phyloP scores from a whole-genome alignment of 2,888 invertebrate genomes.

The Rhamnusium bicolor region DNA sequence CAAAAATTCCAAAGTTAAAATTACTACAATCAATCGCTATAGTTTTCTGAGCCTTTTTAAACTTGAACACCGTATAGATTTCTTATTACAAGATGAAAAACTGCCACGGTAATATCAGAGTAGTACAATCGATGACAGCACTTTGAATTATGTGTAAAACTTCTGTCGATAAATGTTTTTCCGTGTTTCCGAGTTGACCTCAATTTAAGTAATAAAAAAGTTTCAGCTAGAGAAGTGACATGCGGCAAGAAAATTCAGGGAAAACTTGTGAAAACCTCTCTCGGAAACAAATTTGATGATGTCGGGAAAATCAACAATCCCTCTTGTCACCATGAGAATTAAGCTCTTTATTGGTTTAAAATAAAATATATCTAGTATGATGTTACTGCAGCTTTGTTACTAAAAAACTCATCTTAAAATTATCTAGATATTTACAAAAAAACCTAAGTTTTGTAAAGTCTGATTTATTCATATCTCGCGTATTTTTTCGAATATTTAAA shows the following conservation, averaged over 20 bases:
- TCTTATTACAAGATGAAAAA: not conserved
- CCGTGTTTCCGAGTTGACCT: conserved; percentile 22
- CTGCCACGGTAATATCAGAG: not conserved
- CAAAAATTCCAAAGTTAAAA: not conserved
- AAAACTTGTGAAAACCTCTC: conserved; percentile 6
- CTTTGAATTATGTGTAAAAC: conserved; percentile 24
- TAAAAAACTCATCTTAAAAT: too few relatives aligned
- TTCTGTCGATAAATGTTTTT: conserved; percentile 31
- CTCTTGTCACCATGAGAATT: not conserved
- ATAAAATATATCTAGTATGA: not conserved
- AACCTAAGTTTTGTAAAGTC: too few relatives aligned
- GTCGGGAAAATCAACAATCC: not conserved
- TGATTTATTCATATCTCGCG: too few relatives aligned
- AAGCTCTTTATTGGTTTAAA: not conserved
- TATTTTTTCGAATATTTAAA: too few relatives aligned
- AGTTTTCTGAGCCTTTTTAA: not conserved
- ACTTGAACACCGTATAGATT: not conserved
- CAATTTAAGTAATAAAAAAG: conserved; percentile 31
- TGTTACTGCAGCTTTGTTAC: too few relatives aligned
- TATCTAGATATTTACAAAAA: too few relatives aligned
- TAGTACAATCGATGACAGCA: conserved; percentile 6
- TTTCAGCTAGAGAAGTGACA: not conserved
- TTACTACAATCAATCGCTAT: not conserved
- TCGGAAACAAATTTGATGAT: conserved; percentile 18
- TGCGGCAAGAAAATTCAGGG: not conserved